phyloP scores from a whole-genome alignment of 2,888 invertebrate species.

The Lapara coniferarum region DNA sequence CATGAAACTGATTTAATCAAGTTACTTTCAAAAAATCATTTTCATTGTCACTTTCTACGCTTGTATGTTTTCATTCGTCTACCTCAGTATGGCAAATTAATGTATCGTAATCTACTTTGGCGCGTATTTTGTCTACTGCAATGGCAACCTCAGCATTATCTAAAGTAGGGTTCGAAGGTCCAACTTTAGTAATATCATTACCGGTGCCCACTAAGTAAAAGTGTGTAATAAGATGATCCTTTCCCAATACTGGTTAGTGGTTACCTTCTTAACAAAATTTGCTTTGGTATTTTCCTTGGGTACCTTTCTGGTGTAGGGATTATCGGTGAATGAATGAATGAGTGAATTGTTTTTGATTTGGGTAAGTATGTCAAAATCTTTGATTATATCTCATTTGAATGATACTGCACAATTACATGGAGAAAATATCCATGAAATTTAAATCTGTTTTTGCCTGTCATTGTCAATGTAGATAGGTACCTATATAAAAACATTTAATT shows the following conservation, averaged over 20 bases:
- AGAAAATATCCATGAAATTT: too few species aligned
- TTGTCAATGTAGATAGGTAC: too few species aligned
- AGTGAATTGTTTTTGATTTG: conserved; percentile 31
- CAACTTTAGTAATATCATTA: conserved; percentile 64
- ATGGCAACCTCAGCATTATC: conserved; percentile 42
- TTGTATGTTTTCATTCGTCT: neutral
- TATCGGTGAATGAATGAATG: conserved; percentile 37
- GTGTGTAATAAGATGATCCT: conserved; percentile 60
- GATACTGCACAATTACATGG: too few species aligned
- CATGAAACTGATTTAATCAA: neutral
- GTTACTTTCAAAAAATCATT: conserved; percentile 1
- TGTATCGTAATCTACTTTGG: conserved; percentile 22
- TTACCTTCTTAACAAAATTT: conserved; percentile 59
- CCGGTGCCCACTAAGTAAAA: conserved; percentile 56
- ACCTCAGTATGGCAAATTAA: conserved; percentile 6
- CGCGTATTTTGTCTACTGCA: conserved; percentile 33
- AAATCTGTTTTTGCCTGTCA: too few species aligned
- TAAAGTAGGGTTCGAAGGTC: conserved; percentile 37
- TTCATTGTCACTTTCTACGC: neutral
- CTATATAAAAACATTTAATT: too few species aligned
- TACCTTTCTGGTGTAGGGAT: conserved; percentile 41
- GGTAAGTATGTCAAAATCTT: conserved; percentile 6
- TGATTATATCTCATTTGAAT: too few species aligned
- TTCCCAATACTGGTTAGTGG: conserved; percentile 52
- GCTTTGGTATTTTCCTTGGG: conserved; percentile 45